Percentiles rank a stretch among this genome's conserved stretches.
phyloP scores from a whole-genome alignment of 1,140 invertebrate species.

The Lepidurus arcticus region DNA sequence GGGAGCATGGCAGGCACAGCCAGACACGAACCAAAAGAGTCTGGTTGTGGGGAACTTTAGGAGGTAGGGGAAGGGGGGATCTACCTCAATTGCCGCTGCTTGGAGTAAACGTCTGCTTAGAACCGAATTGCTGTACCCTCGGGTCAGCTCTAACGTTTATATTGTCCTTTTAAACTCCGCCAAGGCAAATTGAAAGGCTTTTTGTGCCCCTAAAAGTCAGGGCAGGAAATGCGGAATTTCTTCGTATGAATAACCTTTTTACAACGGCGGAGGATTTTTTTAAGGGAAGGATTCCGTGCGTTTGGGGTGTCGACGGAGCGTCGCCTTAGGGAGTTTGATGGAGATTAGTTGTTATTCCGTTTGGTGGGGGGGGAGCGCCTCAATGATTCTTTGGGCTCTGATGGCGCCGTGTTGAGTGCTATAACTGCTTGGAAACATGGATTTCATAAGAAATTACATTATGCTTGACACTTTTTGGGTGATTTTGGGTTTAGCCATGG shows the following conservation, averaged over 20 bases:
- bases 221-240: not conserved
- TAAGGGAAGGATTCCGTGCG: too few relatives aligned
- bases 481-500: too few relatives aligned
- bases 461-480: too few relatives aligned
- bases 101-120: slow-evolving; percentile 14
- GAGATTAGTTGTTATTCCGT: too few relatives aligned
- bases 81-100: not conserved
- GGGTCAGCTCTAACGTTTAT: not conserved
- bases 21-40: not conserved
- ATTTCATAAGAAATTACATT: too few relatives aligned
- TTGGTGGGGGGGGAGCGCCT: too few relatives aligned
- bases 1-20: not conserved
- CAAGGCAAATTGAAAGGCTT: not conserved
- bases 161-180: not conserved
- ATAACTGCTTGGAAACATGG: too few relatives aligned
- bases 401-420: too few relatives aligned
- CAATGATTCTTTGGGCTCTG: too few relatives aligned
- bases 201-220: not conserved
- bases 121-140: not conserved
- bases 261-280: not conserved
- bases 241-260: not conserved
- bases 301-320: too few relatives aligned
- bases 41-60: not conserved
- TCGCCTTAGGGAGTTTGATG: too few relatives aligned
- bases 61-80: not conserved